Percentiles rank a stretch among this genome's conserved stretches.
Conservation (phyloP, 2,797 vertebrate species). For the Amblyraja radiata region DNA sequence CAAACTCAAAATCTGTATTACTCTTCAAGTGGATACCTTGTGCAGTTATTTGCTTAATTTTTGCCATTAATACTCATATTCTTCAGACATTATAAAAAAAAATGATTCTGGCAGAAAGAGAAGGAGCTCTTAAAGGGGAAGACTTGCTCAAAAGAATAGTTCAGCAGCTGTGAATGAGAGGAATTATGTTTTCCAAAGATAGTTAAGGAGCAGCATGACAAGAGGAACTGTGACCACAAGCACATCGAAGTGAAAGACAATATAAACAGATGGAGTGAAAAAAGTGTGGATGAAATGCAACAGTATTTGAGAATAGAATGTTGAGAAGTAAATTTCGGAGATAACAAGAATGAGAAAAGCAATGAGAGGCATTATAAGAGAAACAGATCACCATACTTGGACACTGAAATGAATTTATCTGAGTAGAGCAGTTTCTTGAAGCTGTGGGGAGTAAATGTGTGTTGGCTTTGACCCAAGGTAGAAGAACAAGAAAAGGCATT, state of each 20-base stretch:
- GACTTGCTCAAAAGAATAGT: background rate
- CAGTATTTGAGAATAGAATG: background rate
- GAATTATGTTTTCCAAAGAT: background rate
- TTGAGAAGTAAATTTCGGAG: background rate
- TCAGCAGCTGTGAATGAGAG: background rate
- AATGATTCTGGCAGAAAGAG: background rate
- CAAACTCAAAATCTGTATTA: constrained; percentile 37
- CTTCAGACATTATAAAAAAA: background rate
- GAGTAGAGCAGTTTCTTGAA: background rate
- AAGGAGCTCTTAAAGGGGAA: background rate
- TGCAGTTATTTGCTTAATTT: constrained; percentile 28
- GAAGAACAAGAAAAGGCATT: background rate
- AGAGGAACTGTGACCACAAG: background rate
- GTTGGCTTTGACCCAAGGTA: too few species aligned
- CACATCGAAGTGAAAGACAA: background rate
- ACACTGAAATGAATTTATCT: background rate
- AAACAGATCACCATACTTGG: background rate
- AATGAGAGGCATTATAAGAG: background rate
- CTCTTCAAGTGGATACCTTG: constrained; percentile 19
- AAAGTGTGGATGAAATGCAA: background rate
- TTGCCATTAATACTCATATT: constrained; percentile 40
- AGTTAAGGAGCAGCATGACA: background rate
- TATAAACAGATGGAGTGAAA: constrained; percentile 18
- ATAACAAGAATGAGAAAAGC: constrained; percentile 11
- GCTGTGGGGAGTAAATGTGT: background rate